Evolutionary conservation across 1,140 invertebrate species (phyloP).

Genomic region (Drosophila bocqueti): DNA sequence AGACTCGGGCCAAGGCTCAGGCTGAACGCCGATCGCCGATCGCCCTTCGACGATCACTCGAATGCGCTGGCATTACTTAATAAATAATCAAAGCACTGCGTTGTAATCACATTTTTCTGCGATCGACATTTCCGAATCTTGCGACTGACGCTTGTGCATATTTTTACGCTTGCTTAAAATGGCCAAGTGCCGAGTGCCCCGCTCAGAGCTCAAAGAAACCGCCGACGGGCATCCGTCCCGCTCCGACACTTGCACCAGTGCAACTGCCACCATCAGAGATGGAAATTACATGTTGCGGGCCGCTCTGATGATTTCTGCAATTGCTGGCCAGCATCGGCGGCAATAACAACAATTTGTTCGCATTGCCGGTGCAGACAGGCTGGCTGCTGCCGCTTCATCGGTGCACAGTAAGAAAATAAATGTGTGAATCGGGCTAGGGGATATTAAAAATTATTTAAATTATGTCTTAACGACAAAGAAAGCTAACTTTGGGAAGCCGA

Average conservation of each 20-base stretch:
- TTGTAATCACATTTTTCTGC: constrained; percentile 63
- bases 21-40: constrained; percentile 21
- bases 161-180: constrained; percentile 78
- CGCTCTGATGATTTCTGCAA: constrained; percentile 79
- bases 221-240: constrained; percentile 46
- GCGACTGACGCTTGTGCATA: constrained; percentile 47
- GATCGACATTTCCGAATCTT: constrained; percentile 29
- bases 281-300: constrained; percentile 71
- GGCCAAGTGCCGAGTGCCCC: constrained; percentile 28
- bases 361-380: constrained; percentile 56
- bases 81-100: constrained; percentile 66
- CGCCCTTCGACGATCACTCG: constrained; percentile 25
- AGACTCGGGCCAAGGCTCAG: neutral
- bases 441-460: neutral
- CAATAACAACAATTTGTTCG: constrained; percentile 49
- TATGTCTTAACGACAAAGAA: neutral
- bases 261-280: constrained; percentile 53
- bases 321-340: constrained; percentile 61
- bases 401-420: neutral
- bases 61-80: constrained; percentile 38
- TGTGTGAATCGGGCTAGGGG: neutral
- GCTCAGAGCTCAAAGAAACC: constrained; percentile 59
- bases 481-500: neutral
- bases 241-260: neutral
- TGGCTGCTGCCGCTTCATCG: constrained; percentile 58